A percentile compares a stretch with the other conserved stretches of the same genome.
Conservation (phyloP, 2,113 vertebrate genomes). For the Menidia beryllina region DNA sequence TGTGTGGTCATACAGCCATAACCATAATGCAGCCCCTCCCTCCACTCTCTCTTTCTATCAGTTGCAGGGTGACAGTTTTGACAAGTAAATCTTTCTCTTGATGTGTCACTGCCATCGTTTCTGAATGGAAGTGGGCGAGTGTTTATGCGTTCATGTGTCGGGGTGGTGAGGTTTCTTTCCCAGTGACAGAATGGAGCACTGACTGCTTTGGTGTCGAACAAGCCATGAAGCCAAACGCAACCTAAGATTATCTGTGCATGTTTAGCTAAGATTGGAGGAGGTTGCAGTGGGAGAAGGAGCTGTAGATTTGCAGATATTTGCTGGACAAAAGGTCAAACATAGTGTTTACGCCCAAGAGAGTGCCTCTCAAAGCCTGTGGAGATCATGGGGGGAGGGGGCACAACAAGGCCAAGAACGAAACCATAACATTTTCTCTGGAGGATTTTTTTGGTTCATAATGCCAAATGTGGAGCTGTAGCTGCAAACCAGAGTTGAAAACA, state of each 20-base stretch:
- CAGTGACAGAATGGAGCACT: conserved; percentile 32
- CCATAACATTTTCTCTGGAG: conserved; percentile 28
- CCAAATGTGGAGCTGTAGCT: conserved; percentile 21
- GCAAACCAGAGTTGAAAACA: conserved; percentile 13
- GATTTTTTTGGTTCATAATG: conserved; percentile 28
- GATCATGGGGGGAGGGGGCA: conserved; percentile 21
- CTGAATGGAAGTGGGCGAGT: conserved; percentile 34
- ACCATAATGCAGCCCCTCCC: conserved; percentile 24
- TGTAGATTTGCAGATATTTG: conserved; percentile 69
- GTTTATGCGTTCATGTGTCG: conserved; percentile 23
- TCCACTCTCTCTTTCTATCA: conserved; percentile 29
- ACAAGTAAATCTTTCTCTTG: conserved; percentile 56
- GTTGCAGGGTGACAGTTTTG: conserved; percentile 50
- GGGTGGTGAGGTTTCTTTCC: conserved; percentile 32
- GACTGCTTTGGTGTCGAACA: conserved; percentile 44
- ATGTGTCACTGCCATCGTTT: conserved; percentile 41
- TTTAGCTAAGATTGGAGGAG: conserved; percentile 59
- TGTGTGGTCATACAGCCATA: conserved; percentile 20
- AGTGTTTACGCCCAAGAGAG: conserved; percentile 50
- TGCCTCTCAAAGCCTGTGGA: conserved; percentile 28
- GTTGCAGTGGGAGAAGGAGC: conserved; percentile 53
- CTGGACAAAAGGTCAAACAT: conserved; percentile 70
- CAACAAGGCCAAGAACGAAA: conserved; percentile 31
- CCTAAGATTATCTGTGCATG: conserved; percentile 50
- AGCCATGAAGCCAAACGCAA: conserved; percentile 35